A percentile compares a stretch with the other conserved stretches of the same genome.
Conservation (phyloP, 2,888 invertebrate species). For the Epirrhoe tristata region DNA sequence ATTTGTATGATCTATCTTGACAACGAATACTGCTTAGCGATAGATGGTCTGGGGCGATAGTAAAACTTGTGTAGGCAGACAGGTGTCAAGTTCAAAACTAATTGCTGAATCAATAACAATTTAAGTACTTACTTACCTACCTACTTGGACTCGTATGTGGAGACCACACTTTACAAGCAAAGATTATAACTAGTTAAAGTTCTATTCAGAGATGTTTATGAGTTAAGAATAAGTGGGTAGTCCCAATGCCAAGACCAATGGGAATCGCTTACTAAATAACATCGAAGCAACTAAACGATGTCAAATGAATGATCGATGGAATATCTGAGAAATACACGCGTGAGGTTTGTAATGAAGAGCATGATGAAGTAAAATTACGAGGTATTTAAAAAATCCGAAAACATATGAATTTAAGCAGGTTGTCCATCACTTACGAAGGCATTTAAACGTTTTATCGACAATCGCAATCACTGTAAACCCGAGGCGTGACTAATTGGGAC, state of each 20-base stretch:
- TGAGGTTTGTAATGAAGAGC: background rate
- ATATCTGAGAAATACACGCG: background rate
- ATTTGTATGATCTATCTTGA: background rate
- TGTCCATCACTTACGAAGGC: background rate
- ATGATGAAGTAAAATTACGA: background rate
- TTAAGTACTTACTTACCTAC: slow-evolving; percentile 2
- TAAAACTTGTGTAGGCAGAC: background rate
- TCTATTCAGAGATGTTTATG: slow-evolving; percentile 21
- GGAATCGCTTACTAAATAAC: slow-evolving; percentile 5
- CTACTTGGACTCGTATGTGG: slow-evolving; percentile 1
- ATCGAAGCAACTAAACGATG: background rate
- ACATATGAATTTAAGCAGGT: background rate
- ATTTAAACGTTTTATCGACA: background rate
- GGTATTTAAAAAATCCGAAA: background rate
- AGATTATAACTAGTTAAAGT: slow-evolving; percentile 7
- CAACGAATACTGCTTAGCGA: background rate
- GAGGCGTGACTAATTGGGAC: slow-evolving; percentile 20
- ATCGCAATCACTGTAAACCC: slow-evolving; percentile 13
- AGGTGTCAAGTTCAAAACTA: slow-evolving; percentile 22
- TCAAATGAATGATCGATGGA: background rate
- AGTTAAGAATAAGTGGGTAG: slow-evolving; percentile 17
- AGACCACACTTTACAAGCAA: slow-evolving; percentile 7
- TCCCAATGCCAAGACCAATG: slow-evolving; percentile 25
- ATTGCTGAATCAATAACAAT: slow-evolving; percentile 24
- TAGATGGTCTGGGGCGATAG: background rate